Base-by-base conservation (phyloP, 2,797 vertebrate genomes). In the Acrossocheilus wenchowensis region DNA sequence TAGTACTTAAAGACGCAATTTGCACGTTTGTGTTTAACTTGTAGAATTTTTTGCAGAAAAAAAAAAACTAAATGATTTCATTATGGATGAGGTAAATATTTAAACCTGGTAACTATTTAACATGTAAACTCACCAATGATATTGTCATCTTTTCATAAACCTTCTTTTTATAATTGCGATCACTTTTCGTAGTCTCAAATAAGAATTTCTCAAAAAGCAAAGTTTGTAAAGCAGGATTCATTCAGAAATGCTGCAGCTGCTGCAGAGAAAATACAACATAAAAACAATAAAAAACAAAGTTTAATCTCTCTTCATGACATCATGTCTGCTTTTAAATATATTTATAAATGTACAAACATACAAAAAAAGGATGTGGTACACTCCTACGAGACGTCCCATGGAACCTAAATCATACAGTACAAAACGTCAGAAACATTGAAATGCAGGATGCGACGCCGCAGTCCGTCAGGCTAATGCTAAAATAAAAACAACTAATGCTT, bases 261-360 rank as follows among this genome's bases (percentile, higher is more conserved):
- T 72, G 64, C 50, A 81, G 79, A 62, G 69, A 88, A 90, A 78
- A 57, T 86, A 81, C 82, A 86, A 80, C 79, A 90, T 60, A 89
- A 88, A 82, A 88, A 83, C 50, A 83, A 84, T 54, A 84, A 80
- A 54, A 82, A 89, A 85, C 74, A 88, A 89, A 68, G 74, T 85
- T 81, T 57, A 87, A 78, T 90, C 72, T 91, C 81, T 84, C 85
- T 89, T 90, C 86, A 84, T 87, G 91, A 88, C 71, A 88, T 82
- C 85, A 84, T 89, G 85, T 92, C 84, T 82, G 83, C 81, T 78
- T 88, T 91, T 93, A 93, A 92, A 93, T 82, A 91, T 89, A 89
- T 82, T 80, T 91, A 93, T 89, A 94, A 95, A 93, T 94, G 92
- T 94, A 95, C 91, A 94, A 94, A 94, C 87, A 92, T 90, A 90